Evolutionary conservation across 2,113 vertebrate species (phyloP), one percentile per base, ranked within the genome.

Genomic region (Syngnathus floridae): DNA sequence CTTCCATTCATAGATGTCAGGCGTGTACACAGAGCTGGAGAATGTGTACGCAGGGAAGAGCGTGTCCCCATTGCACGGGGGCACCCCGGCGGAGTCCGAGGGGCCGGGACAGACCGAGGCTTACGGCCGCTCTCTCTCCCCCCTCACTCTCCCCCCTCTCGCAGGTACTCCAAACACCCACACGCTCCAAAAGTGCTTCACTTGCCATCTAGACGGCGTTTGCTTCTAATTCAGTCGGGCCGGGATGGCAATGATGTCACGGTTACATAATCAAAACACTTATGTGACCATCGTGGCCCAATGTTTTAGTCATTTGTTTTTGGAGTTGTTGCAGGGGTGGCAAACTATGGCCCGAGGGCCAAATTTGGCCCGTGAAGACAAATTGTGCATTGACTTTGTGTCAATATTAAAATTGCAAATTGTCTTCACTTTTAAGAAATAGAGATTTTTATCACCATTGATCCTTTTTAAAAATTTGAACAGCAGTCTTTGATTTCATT

Each of bases 11-110:
- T 91, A 99, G 97, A 97, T 99, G 93, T 95, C 96, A 0, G 94
- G 94, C 0, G 94, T 98, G 70, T 99, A 98, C 0, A 94, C 95
- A 0, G 95, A 98, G 81, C 81, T 98, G 57, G 97, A 96, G 78
- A 91, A 90, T 58, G 90, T 93, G 85, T 95, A 93, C 46, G 78
- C 88, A 0, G 90, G 93, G 71, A 97, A 94, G 90, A 79, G 85
- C 78, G 88, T 86, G 26, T 88, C 71, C 0, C 77, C 31, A 55
- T 22, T 86, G 85, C 83, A 86, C 72, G 77, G 87, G 76, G 80
- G 85, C 82, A 83, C 91, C 3, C 92, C 94, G 0, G 91, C 92
- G 0, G 91, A 79, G 72, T 76, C 90, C 0, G 92, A 93, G 78
- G 82, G 79, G 16, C 82, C 81, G 5, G 87, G 86, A 8, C 72